Conservation (phyloP, 2,797 vertebrate species). For the Chaenodraco wilsoni region DNA sequence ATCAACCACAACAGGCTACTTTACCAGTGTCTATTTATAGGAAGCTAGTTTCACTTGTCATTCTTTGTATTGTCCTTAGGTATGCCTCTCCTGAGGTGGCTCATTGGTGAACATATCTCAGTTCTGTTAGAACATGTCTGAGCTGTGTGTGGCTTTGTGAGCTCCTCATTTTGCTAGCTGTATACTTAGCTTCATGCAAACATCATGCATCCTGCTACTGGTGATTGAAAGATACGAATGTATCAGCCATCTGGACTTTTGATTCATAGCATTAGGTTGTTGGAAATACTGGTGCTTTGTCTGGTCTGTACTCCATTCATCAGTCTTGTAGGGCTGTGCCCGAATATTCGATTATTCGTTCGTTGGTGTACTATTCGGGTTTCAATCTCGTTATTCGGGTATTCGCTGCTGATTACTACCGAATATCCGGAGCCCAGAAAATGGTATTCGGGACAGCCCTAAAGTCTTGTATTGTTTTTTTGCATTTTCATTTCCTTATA, state of each 20-base stretch:
- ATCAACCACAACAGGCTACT: not conserved
- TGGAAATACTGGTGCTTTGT: not conserved
- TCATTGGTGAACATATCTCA: conserved; percentile 6
- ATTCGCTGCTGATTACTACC: too few relatives aligned
- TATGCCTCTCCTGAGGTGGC: conserved; percentile 34
- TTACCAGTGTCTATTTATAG: not conserved
- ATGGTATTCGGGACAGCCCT: too few relatives aligned
- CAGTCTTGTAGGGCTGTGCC: too few relatives aligned
- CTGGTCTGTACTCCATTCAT: not conserved
- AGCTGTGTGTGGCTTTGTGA: conserved; percentile 3
- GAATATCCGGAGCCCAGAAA: too few relatives aligned
- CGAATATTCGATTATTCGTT: too few relatives aligned
- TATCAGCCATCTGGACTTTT: not conserved
- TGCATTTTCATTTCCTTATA: not conserved
- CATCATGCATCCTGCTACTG: not conserved
- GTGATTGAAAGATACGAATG: not conserved
- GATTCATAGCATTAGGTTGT: not conserved
- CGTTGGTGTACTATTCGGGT: too few relatives aligned
- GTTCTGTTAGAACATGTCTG: conserved; percentile 70
- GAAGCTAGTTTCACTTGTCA: too few relatives aligned
- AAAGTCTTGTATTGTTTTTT: not conserved
- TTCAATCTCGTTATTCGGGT: too few relatives aligned
- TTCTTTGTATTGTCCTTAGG: conserved; percentile 7
- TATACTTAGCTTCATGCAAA: not conserved
- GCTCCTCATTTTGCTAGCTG: conserved; percentile 24